phyloP scores from a whole-genome alignment of 2,113 vertebrate species.

The Natator depressus region DNA sequence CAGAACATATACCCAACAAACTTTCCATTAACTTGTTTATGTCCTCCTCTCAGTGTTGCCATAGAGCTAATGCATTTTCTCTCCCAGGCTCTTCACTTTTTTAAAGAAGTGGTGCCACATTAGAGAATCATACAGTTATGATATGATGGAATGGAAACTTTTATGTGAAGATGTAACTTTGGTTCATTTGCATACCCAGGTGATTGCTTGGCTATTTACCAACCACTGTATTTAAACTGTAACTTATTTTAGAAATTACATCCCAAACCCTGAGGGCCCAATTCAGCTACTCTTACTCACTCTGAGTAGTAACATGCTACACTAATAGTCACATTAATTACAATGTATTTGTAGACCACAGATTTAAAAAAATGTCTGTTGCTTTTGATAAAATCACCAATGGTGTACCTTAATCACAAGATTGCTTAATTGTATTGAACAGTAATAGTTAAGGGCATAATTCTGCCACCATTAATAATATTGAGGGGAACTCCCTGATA shows the following conservation, averaged over 20 bases:
- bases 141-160: not conserved
- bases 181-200: not conserved
- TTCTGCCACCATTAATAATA: not conserved
- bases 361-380: not conserved
- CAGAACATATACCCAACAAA: not conserved
- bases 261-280: too few species aligned
- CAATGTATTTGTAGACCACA: accelerated
- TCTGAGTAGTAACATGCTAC: not conserved
- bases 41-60: not conserved
- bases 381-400: not conserved
- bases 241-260: not conserved
- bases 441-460: not conserved
- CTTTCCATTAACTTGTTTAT: not conserved
- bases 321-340: not conserved
- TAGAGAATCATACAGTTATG: not conserved
- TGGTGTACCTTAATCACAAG: not conserved
- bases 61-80: not conserved
- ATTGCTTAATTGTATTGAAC: not conserved
- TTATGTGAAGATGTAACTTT: not conserved
- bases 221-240: not conserved
- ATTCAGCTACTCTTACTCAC: not conserved
- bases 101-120: not conserved
- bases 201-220: not conserved
- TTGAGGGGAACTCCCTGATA: not conserved
- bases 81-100: not conserved